Conservation (phyloP, 2,797 vertebrate genomes). For the Phyllotis vaccarum region DNA sequence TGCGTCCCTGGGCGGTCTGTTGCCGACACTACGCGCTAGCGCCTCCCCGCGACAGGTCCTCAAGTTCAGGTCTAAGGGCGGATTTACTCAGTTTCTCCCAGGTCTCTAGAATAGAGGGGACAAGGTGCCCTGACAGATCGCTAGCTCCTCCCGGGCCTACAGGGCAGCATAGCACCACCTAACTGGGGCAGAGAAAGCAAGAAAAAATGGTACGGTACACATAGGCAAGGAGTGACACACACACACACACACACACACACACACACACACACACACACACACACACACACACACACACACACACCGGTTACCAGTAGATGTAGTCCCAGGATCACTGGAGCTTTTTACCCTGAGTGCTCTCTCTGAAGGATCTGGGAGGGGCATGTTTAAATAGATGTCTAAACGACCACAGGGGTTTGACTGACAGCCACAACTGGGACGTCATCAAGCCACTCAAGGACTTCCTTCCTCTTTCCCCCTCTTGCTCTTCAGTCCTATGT, state of each 20-base stretch:
- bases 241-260: not conserved
- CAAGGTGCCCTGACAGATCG: not conserved
- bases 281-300: too few relatives aligned
- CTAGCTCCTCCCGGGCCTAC: not conserved
- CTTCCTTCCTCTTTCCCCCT: not conserved
- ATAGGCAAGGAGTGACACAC: not conserved
- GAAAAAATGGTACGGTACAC: not conserved
- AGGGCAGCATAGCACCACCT: too few relatives aligned
- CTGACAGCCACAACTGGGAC: constrained; percentile 53
- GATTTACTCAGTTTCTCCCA: not conserved
- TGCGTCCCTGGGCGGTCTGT: fast-evolving
- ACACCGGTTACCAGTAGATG: not conserved
- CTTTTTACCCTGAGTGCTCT: not conserved
- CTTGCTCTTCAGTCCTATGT: not conserved
- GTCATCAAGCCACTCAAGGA: constrained; percentile 19
- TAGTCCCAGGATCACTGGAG: not conserved
- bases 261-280: not conserved
- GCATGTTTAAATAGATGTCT: constrained; percentile 28
- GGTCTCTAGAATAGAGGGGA: fast-evolving
- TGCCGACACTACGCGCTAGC: not conserved
- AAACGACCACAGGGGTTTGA: constrained; percentile 49
- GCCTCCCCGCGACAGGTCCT: constrained; percentile 43
- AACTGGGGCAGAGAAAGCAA: not conserved
- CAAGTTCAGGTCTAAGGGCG: not conserved
- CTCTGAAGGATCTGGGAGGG: not conserved